These are phyloP conservation scores for Pectinophora gossypiella DNA, from an alignment of 1,140 invertebrate genomes.

Conservation along the genomic window DNA sequence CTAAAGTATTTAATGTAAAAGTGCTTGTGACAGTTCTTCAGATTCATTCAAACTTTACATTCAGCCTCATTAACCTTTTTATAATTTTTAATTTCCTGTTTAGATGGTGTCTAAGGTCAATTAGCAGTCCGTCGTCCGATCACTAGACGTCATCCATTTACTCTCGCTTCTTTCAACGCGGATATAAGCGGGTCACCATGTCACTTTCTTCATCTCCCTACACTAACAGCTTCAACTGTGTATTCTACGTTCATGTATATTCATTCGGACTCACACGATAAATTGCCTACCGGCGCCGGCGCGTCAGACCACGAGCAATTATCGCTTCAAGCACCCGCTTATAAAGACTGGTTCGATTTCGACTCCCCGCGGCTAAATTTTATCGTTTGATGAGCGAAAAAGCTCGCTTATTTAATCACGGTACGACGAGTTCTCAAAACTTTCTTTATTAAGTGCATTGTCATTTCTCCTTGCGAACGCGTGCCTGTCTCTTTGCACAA, in stretches of 20 bases:
- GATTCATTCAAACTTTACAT: no score
- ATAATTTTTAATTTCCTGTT: background rate
- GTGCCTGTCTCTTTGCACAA: conserved; percentile 31
- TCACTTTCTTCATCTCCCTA: conserved; percentile 51
- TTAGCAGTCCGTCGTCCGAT: conserved; percentile 1
- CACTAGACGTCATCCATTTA: conserved; percentile 34
- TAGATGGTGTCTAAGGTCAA: background rate
- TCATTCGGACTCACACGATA: background rate
- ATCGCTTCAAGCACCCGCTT: conserved; percentile 5
- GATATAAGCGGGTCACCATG: conserved; percentile 45
- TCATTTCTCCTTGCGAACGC: conserved; percentile 52
- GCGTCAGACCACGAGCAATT: conserved; percentile 1
- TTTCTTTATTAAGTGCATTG: conserved; percentile 63
- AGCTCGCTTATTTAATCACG: conserved; percentile 55
- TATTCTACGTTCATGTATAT: conserved; percentile 21
- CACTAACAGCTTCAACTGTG: conserved; percentile 5
- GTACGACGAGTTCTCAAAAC: conserved; percentile 48
- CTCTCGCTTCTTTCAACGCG: conserved; percentile 36
- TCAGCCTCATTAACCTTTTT: background rate
- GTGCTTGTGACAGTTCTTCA: background rate
- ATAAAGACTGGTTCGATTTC: conserved; percentile 4
- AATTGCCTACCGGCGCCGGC: background rate
- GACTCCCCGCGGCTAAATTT: conserved; percentile 10
- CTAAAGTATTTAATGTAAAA: no score
- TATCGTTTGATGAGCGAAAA: conserved; percentile 22